Evolutionary conservation across 1,140 invertebrate genomes (phyloP), one percentile per base, ranked within the genome.

Genomic region (Penaeus chinensis): DNA sequence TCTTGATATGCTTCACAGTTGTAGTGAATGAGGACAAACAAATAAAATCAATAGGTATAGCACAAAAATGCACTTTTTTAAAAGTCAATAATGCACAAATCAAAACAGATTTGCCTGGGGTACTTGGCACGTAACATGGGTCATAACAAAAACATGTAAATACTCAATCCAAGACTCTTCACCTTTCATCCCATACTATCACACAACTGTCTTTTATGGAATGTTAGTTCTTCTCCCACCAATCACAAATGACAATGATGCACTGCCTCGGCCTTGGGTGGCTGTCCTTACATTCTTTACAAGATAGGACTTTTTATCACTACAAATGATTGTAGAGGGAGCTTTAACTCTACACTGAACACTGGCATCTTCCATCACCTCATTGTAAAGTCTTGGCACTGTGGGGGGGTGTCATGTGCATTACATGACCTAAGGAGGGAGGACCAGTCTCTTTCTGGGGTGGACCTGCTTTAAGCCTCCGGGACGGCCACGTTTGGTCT

Each of bases 141-240:
- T 87, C 79, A 87, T 83, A 87, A 83, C 87, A 88, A 78, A 85
- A 88, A 76, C 60, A 66, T 54, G 32, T 78, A 83, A 83, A 84
- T 88, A 88, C 82, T 78, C 87, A 60, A 83, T 83, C 80, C 76
- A 88, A 66, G 77, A 80, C 61, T 84, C 77, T 88, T 83, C 63
- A 81, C 78, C 87, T 88, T 80, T 84, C 87, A 88, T 88, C 63
- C 82, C 76, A 83, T 54, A 84, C 87, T 88, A 88, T 88, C 87
- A 88, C 87, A 88, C 87, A 79, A 65, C 60, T 84, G 87, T 88
- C 87, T 88, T 88, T 88, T 88, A 84, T 79, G 87, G 87, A 88
- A 88, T 88, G 87, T 88, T 84, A 65, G 81, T 65, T 88, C 82
- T 79, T 65, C 87, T 81, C 54, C 74, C 76, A 88, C n/a, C 82